Evolutionary conservation across 1,140 invertebrate genomes (phyloP).

Genomic region (Frieseomelitta varia): DNA sequence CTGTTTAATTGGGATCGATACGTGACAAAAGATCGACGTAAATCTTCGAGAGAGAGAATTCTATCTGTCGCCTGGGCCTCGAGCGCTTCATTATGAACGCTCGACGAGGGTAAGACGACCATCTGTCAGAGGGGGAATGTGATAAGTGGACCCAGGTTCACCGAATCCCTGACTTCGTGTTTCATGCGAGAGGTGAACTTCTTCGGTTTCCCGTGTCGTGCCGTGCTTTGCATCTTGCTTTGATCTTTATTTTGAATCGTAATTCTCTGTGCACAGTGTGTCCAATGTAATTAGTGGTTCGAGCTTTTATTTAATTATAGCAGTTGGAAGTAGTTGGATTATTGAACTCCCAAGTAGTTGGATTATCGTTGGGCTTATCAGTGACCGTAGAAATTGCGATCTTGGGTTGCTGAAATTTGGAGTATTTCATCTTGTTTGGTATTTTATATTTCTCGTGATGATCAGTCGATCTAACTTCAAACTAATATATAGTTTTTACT

Average conservation of each 20-base stretch:
- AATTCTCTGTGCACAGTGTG: not conserved
- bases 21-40: constrained; percentile 9
- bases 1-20: not conserved
- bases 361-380: too few species aligned
- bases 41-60: constrained; percentile 2
- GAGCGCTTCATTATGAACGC: not conserved
- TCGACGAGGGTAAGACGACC: not conserved
- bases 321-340: too few species aligned
- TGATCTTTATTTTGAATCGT: not conserved
- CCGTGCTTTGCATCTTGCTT: not conserved
- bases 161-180: not conserved
- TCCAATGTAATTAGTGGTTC: not conserved
- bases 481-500: too few species aligned
- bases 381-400: too few species aligned
- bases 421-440: too few species aligned
- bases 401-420: too few species aligned
- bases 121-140: not conserved
- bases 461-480: too few species aligned
- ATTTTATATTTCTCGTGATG: too few species aligned
- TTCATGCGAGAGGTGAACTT: not conserved
- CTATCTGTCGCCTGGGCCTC: not conserved
- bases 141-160: constrained; percentile 15
- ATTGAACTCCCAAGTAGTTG: too few species aligned
- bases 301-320: too few species aligned
- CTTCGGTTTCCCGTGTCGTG: not conserved